These are phyloP conservation scores for Scaptomyza hsui DNA, from an alignment of 1,140 invertebrate genomes.

Conservation along the genomic window DNA sequence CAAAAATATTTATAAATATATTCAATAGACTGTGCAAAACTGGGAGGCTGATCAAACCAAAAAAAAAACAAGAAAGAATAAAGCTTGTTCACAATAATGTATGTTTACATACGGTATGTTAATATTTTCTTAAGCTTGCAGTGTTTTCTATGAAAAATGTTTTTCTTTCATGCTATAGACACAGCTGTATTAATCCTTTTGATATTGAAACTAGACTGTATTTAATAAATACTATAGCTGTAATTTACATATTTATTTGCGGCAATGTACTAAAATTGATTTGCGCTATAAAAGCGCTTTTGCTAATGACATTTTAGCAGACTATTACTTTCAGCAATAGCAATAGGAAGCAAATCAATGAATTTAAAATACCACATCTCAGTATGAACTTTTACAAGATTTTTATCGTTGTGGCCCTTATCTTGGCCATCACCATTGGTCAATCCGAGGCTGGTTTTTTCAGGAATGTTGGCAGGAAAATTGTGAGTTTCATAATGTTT, in stretches of 20 bases:
- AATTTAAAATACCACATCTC: background rate
- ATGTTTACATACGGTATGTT: no score
- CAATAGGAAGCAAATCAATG: background rate
- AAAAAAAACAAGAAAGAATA: background rate
- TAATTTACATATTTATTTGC: background rate
- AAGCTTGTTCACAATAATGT: no score
- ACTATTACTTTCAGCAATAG: conserved; percentile 11
- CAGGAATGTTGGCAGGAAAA: conserved; percentile 69
- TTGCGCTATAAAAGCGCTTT: no score
- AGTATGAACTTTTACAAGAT: conserved; percentile 75
- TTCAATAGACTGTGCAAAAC: no score
- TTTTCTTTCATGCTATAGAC: background rate
- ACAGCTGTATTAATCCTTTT: background rate
- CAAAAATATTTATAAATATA: background rate
- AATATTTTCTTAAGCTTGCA: no score
- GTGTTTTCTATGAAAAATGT: background rate
- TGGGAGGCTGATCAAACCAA: background rate
- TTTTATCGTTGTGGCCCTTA: conserved; percentile 65
- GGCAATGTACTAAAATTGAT: no score
- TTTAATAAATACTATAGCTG: background rate
- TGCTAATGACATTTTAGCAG: background rate
- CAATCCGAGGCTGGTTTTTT: conserved; percentile 73
- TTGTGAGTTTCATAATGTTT: conserved; percentile 52
- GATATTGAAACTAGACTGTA: background rate
- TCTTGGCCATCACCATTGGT: conserved; percentile 65